Evolutionary conservation across 2,797 vertebrate genomes (phyloP), one percentile per base, ranked within the genome.

Genomic region (Austrolebias charrua): DNA sequence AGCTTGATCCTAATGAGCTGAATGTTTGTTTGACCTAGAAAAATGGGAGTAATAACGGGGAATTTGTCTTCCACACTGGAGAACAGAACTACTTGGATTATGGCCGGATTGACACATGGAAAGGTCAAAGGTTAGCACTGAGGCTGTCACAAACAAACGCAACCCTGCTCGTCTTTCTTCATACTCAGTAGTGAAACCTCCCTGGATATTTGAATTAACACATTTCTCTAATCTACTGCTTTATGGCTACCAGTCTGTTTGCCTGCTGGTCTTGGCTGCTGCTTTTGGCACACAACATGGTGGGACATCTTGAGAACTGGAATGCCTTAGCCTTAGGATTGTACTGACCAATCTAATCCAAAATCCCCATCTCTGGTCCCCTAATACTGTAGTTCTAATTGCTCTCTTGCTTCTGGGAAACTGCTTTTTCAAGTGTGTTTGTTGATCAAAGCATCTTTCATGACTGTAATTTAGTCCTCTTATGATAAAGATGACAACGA

Each of bases 21-120:
- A 64, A 46, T 55, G 5, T 79, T 70, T 64, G 28, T 79, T 72
- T 75, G n/a, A 13, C 71, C 55, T 69, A 94, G 93, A 92, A 91
- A 91, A 94, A 94, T 56, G 92, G 84, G 50, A 90, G 63, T 31
- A 18, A 83, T 1, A 4, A 82, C 2, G 93, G 91, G 9, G 90
- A 93, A 69, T 93, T 93, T 69, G 61, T 94, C 62, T 93, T 86
- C 80, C 86, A 90, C 87, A 94, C 93, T 0, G 93, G 93, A 61
- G 59, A 83, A 55, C 13, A 91, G 20, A 84, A 93, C 85, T 92
- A 91, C 75, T 52, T 93, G 90, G 90, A 94, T 64, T 94, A 92
- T 31, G 92, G 90, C 19, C 91, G 86, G 3, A 80, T 94, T 7
- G 38, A 85, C 60, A 90, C 90, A 6, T 94, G 92, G 92, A 86